Percentiles rank a stretch among this genome's conserved stretches.
These are phyloP conservation scores for Rapana venosa DNA, from an alignment of 2,888 invertebrate species.

Conservation along the genomic window DNA sequence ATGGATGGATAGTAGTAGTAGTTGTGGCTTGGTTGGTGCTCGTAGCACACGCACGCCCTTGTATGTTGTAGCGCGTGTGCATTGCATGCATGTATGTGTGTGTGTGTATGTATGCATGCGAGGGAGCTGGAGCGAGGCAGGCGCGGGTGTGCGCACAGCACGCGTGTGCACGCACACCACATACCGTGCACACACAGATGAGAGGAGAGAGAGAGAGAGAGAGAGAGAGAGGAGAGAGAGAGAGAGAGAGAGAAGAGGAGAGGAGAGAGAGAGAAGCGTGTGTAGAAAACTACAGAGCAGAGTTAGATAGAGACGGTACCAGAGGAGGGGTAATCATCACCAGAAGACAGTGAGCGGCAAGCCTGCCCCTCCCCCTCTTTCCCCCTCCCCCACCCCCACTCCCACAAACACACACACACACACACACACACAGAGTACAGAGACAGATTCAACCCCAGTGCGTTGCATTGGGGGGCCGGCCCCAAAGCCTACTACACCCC, in stretches of 20 bases:
- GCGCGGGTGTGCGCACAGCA: no score
- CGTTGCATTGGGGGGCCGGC: neutral
- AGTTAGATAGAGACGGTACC: neutral
- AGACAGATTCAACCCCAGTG: neutral
- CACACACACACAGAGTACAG: no score
- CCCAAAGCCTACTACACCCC: no score
- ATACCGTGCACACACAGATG: neutral
- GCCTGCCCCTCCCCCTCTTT: neutral
- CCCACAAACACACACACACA: no score
- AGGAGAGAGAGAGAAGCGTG: neutral
- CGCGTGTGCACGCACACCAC: no score
- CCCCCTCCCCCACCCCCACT: neutral
- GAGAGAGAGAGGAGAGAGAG: constrained; percentile 30
- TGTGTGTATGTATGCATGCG: no score
- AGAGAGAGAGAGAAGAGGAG: constrained; percentile 13
- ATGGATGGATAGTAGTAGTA: no score
- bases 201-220: neutral
- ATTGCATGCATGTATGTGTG: no score
- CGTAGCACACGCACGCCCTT: no score
- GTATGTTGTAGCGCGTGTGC: no score
- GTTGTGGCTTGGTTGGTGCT: no score
- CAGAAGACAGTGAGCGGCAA: constrained; percentile 31
- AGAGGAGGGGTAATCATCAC: neutral
- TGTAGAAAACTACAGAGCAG: neutral
- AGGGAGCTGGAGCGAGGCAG: no score